A percentile compares a stretch with the other conserved stretches of the same genome.
These are phyloP conservation scores for Melipona bicolor DNA, from an alignment of 2,888 invertebrate species.

Conservation along the genomic window DNA sequence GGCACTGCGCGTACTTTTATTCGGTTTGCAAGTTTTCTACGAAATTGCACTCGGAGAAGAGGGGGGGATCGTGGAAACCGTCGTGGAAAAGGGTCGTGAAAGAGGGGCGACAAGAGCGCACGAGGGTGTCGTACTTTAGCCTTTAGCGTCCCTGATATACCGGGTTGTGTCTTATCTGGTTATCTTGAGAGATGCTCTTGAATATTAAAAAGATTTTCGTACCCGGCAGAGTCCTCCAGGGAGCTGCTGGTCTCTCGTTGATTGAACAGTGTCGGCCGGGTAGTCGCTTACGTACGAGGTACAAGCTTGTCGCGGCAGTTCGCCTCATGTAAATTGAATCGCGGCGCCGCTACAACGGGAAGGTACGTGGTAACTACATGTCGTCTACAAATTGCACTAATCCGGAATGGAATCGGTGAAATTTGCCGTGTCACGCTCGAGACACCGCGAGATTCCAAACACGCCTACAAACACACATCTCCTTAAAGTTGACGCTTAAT, in stretches of 20 bases:
- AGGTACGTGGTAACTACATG: conserved; percentile 6
- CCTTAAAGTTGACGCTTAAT: neutral
- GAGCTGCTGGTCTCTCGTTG: neutral
- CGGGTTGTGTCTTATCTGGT: conserved; percentile 63
- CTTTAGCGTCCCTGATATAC: conserved; percentile 35
- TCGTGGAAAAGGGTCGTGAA: neutral
- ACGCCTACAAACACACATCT: neutral
- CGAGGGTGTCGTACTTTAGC: conserved; percentile 33
- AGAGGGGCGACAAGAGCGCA: neutral
- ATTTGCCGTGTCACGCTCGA: conserved; percentile 2
- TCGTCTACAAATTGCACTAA: conserved; percentile 37
- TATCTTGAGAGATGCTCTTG: conserved; percentile 58
- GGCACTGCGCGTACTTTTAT: neutral
- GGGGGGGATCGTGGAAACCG: neutral
- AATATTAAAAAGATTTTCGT: conserved; percentile 49
- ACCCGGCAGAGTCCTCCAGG: conserved; percentile 1
- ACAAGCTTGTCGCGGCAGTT: conserved; percentile 31
- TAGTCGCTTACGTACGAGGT: conserved; percentile 34
- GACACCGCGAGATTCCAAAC: neutral
- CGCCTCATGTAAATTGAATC: conserved; percentile 44
- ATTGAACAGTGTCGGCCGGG: conserved; percentile 34
- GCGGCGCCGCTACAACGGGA: neutral
- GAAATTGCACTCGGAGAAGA: neutral
- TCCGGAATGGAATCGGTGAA: conserved; percentile 35
- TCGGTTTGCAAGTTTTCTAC: neutral